Evolutionary conservation across 2,113 vertebrate species (phyloP).

Genomic region (Lampris megalopsis): DNA sequence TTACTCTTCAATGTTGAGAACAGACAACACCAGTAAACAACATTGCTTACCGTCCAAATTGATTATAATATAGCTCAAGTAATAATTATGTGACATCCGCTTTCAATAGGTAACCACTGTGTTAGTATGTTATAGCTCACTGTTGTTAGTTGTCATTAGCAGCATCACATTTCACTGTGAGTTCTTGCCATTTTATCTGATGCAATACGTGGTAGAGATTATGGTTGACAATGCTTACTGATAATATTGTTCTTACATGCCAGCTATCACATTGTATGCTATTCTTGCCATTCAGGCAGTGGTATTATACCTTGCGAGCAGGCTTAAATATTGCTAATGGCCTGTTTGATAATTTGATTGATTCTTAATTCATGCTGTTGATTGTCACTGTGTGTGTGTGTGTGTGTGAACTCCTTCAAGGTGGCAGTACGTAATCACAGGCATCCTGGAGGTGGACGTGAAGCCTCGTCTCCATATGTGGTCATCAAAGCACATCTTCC

Average conservation of each 20-base stretch:
- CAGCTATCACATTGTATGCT: too few species aligned
- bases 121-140: too few species aligned
- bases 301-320: too few species aligned
- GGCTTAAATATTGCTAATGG: too few species aligned
- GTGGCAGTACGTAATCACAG: constrained; percentile 91
- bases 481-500: constrained; percentile 91
- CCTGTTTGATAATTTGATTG: not conserved
- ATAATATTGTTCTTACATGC: not conserved
- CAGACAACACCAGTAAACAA: too few species aligned
- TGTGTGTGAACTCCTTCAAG: constrained; percentile 66
- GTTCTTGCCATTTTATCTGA: too few species aligned
- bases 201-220: not conserved
- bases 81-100: too few species aligned
- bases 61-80: too few species aligned
- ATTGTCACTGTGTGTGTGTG: constrained; percentile 45
- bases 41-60: too few species aligned
- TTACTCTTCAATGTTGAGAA: not conserved
- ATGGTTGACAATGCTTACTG: not conserved
- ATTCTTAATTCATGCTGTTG: constrained; percentile 5
- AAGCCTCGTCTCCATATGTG: constrained; percentile 91
- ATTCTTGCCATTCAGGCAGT: too few species aligned
- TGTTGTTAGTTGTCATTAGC: not conserved
- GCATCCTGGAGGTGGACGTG: constrained; percentile 91
- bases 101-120: too few species aligned
- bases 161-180: too few species aligned